Base-by-base conservation (phyloP, 2,797 vertebrate genomes). In the Aplochiton taeniatus region DNA sequence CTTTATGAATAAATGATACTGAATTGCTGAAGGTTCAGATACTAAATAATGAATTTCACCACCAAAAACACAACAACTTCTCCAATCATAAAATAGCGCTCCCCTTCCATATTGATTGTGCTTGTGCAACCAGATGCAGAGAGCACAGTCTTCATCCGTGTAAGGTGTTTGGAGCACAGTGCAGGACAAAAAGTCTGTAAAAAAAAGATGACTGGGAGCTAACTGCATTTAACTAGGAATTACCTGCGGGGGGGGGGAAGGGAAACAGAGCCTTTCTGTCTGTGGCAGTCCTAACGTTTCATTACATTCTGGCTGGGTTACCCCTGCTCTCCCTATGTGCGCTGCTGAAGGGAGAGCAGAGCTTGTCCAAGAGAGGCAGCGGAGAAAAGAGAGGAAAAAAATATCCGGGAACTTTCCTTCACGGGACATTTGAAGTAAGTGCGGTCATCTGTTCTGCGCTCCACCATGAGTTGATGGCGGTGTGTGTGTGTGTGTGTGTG, bases 11-110 rank as follows among this genome's bases (percentile, higher is more conserved):
- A 98, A 99, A 98, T 99, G 97, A 99, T 99, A 98, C 94, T 97
- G 96, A 98, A 98, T 98, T 97, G 96, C 97, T 99, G 96, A 99
- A 98, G 97, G 96, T 99, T 98, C 97, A 99, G 96, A 98, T 98
- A 98, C 97, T 99, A 99, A 99, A 99, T 99, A 99, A 99, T 99
- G 96, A 98, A 99, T 99, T 98, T 99, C 97, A 98, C 96, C 96
- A 98, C 97, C 97, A 98, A 98, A 99, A 98, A 99, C 97, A 99
- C 96, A 99, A 99, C 97, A 99, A 99, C 96, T 98, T 98, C 96
- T 99, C 97, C 97, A 97, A 98, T 99, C 97, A 99, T 99, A 99
- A 98, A 98, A 97, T 98, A 98, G 95, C 94, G 94, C 96, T 98
- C 95, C 96, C 96, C 97, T 98, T 97, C 97, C 95, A 96, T 98